Conservation (phyloP, 2,113 vertebrate species). For the Elephas maximus region DNA sequence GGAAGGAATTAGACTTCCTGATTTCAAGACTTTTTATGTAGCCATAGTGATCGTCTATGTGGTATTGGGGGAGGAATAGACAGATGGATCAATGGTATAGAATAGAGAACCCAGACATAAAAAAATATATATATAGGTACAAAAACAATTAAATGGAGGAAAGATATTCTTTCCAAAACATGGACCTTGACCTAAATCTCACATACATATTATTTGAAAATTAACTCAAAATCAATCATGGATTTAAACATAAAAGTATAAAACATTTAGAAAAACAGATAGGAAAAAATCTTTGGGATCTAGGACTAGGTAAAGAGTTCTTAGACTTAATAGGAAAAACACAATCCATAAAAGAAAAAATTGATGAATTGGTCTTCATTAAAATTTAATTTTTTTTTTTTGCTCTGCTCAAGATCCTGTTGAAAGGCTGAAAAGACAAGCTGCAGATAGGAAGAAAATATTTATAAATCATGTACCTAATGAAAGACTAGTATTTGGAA, state of each 20-base stretch:
- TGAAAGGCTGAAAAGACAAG: no score
- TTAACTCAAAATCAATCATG: not conserved
- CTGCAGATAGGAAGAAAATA: no score
- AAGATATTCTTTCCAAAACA: not conserved
- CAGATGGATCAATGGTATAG: not conserved
- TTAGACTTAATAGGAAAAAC: no score
- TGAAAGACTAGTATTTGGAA: no score
- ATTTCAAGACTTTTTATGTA: not conserved
- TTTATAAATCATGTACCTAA: no score
- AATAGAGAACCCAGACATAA: not conserved
- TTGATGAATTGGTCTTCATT: no score
- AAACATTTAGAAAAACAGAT: no score
- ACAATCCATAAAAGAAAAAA: no score
- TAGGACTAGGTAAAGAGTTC: no score
- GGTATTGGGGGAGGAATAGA: not conserved
- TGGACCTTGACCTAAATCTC: not conserved
- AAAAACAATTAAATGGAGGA: not conserved
- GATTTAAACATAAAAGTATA: not conserved
- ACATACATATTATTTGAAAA: not conserved
- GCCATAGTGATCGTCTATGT: not conserved
- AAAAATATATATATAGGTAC: not conserved
- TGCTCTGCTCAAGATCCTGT: no score
- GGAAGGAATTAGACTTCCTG: not conserved
- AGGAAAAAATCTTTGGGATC: no score
- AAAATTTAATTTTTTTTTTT: no score